Percentiles rank a stretch among this genome's conserved stretches.
Conservation (phyloP, 53 echinoderm and acorn worm species). For the Hippasteria phrygiana region DNA sequence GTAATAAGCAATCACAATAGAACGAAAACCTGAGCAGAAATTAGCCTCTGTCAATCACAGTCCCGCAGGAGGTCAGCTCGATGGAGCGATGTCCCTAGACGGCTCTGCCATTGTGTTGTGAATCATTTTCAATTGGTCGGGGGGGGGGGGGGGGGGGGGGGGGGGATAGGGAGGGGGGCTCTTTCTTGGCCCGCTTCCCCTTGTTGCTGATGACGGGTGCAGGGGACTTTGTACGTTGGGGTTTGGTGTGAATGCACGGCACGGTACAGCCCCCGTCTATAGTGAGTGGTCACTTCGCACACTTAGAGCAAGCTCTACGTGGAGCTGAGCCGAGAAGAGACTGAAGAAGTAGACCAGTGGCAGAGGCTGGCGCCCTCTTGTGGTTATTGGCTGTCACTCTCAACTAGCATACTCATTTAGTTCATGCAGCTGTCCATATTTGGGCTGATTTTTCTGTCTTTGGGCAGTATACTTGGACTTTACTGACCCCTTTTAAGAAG, state of each 20-base stretch:
- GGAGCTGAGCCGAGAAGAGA: too few species aligned
- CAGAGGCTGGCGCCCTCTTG: conserved; percentile 48
- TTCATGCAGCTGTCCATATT: background rate
- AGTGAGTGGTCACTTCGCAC: too few species aligned
- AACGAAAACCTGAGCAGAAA: background rate
- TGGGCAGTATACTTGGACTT: background rate
- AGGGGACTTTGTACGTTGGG: too few species aligned
- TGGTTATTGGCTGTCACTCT: background rate
- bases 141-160: too few species aligned
- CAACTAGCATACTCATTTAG: background rate
- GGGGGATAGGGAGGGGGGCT: background rate
- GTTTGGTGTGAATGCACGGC: too few species aligned
- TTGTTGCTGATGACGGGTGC: too few species aligned
- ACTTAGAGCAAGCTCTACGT: too few species aligned
- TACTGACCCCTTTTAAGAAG: too few species aligned
- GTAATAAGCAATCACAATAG: background rate
- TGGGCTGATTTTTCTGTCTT: background rate
- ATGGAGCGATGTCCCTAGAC: conserved; percentile 32
- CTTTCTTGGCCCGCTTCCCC: too few species aligned
- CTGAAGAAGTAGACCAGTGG: background rate
- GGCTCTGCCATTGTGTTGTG: conserved; percentile 30
- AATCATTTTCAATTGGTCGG: conserved; percentile 36
- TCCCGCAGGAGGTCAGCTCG: conserved; percentile 21
- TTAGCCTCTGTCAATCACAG: conserved; percentile 33
- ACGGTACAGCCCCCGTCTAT: too few species aligned